Evolutionary conservation across 2,797 vertebrate genomes (phyloP), one percentile per base, ranked within the genome.

Genomic region (Austrolebias charrua): DNA sequence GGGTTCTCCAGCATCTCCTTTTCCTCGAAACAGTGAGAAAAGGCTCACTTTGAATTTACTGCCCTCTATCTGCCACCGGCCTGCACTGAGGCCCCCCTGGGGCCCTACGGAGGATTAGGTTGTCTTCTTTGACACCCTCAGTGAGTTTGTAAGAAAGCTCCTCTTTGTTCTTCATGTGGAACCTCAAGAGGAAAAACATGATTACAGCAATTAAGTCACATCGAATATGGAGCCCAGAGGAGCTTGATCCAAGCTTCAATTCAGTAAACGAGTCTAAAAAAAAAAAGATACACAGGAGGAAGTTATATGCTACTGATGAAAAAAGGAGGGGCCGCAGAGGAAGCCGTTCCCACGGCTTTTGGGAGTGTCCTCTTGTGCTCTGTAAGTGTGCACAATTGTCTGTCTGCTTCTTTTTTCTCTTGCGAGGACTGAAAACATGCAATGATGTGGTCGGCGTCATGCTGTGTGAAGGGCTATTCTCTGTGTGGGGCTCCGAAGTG

Each of bases 21-120:
- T 55, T 91, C 82, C 90, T 70, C 6, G 43, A 47, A 65, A 63
- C 62, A 52, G 66, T 52, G 62, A 66, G 63, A 75, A 75, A 70
- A 45, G 90, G 85, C 82, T 87, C 78, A 43, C 80, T 88, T 85
- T 88, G 88, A 89, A 91, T 91, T 87, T 92, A 90, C 90, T 91
- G 86, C 91, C 85, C 87, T 90, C 87, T 92, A 90, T 91, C 90
- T 90, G 86, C 88, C 75, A 66, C 86, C 80, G 82, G 76, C 66
- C 76, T 63, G 74, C 81, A 77, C 69, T 88, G 72, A 86, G 80
- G 76, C 63, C 79, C 82, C 86, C 69, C 35, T 2, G 58, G 77
- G 80, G 83, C 66, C 78, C 57, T 24, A 65, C 55, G 80, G 69
- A 74, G 84, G 80, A 89, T 89, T 87, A 86, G 62, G 47, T 69